Percentiles rank a stretch among this genome's conserved stretches.
Evolutionary conservation across 2,113 vertebrate genomes (phyloP).

Genomic region (Sebastes fasciatus): DNA sequence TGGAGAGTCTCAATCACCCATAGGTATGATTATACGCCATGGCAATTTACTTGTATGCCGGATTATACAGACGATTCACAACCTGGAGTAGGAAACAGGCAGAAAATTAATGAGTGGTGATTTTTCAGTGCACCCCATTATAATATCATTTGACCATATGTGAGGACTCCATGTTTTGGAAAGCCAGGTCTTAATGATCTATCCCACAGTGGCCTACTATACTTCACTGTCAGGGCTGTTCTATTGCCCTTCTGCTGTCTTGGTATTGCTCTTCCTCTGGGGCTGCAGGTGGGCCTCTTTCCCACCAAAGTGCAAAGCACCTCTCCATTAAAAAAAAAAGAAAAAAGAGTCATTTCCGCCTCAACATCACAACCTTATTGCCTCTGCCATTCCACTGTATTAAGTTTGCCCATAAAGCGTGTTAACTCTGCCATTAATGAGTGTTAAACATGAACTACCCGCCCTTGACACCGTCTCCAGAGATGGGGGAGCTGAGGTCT

Average conservation of each 20-base stretch:
- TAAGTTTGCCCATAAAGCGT: conserved; percentile 62
- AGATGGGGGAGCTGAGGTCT: conserved; percentile 27
- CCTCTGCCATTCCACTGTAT: conserved; percentile 41
- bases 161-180: conserved; percentile 7
- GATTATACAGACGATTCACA: neutral
- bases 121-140: conserved; percentile 4
- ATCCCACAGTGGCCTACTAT: neutral
- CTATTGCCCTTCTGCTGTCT: neutral
- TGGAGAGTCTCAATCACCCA: conserved; percentile 22
- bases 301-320: conserved; percentile 26
- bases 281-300: conserved; percentile 33
- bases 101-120: neutral
- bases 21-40: conserved; percentile 6
- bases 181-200: conserved; percentile 17
- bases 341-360: conserved; percentile 33
- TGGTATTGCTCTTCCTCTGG: neutral
- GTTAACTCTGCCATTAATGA: conserved; percentile 64
- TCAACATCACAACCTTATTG: conserved; percentile 40
- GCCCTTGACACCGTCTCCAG: conserved; percentile 47
- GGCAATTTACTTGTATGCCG: conserved; percentile 2
- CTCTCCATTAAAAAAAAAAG: conserved; percentile 35
- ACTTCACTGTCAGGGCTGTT: neutral
- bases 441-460: conserved; percentile 54
- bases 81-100: neutral
- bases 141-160: neutral